phyloP scores from a whole-genome alignment of 2,888 invertebrate genomes.

The Mythimna lalbum region DNA sequence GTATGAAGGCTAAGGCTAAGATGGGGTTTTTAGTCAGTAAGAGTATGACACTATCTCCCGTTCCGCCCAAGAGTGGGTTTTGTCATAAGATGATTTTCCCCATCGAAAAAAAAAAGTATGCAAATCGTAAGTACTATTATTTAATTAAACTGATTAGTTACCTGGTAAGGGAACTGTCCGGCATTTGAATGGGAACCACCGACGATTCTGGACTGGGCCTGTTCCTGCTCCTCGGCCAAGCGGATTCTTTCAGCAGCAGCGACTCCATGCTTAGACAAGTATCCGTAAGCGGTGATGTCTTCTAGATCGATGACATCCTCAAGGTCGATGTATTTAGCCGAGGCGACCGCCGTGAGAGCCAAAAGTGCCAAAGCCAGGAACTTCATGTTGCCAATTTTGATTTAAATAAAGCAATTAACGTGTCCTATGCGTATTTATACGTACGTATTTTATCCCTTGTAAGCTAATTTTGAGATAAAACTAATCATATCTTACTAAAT shows the following conservation, averaged over 20 bases:
- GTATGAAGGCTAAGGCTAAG: too few species aligned
- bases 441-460: too few species aligned
- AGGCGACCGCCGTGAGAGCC: constrained; percentile 52
- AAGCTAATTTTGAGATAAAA: too few species aligned
- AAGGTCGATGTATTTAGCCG: constrained; percentile 39
- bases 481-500: too few species aligned
- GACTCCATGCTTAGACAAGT: constrained; percentile 58
- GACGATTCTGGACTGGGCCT: constrained; percentile 56
- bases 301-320: constrained; percentile 43
- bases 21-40: too few species aligned
- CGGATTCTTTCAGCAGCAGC: constrained; percentile 60
- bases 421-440: too few species aligned
- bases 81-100: too few species aligned
- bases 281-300: constrained; percentile 61
- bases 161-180: constrained; percentile 67
- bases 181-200: constrained; percentile 56
- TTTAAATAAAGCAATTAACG: too few species aligned
- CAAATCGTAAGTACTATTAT: too few species aligned
- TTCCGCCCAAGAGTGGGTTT: too few species aligned
- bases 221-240: constrained; percentile 49
- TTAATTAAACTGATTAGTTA: constrained; percentile 21
- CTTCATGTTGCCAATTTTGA: not conserved
- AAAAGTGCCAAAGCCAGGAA: constrained; percentile 39
- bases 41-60: too few species aligned
- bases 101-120: too few species aligned